These are phyloP conservation scores for Leptinotarsa texana DNA, from an alignment of 1,140 invertebrate genomes.

Conservation along the genomic window DNA sequence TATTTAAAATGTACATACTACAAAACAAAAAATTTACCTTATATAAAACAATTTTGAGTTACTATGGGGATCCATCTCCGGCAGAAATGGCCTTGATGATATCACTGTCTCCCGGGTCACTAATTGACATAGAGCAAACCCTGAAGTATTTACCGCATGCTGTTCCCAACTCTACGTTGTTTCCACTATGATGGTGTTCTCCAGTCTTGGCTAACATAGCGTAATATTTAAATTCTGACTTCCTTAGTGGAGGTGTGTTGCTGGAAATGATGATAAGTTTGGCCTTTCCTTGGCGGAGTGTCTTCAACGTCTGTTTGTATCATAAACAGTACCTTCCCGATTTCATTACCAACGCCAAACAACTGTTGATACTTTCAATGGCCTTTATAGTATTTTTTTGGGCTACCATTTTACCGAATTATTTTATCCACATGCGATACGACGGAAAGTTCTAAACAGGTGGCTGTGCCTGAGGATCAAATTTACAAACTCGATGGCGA, in stretches of 20 bases:
- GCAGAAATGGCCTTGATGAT: slow-evolving; percentile 93
- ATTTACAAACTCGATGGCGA: no score
- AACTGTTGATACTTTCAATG: slow-evolving; percentile 97
- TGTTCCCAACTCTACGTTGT: slow-evolving; percentile 98
- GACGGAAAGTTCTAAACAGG: not conserved
- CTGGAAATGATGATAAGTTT: slow-evolving; percentile 99
- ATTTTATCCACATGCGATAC: not conserved
- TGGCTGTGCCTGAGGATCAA: no score
- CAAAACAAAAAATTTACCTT: not conserved
- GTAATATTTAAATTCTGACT: slow-evolving; percentile 99
- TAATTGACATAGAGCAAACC: slow-evolving; percentile 97
- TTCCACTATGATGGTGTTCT: slow-evolving; percentile 98
- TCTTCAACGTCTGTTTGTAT: slow-evolving; percentile 93
- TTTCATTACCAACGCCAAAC: slow-evolving; percentile 98
- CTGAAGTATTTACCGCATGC: slow-evolving; percentile 99
- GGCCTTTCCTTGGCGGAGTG: slow-evolving; percentile 95
- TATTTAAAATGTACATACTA: no score
- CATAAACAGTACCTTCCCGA: slow-evolving; percentile 98
- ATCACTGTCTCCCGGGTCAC: slow-evolving; percentile 98
- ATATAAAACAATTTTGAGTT: slow-evolving; percentile 27
- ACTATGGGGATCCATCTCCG: slow-evolving; percentile 57
- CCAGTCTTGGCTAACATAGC: slow-evolving; percentile 99
- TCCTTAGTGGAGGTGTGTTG: slow-evolving; percentile 96
- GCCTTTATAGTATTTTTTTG: slow-evolving; percentile 94
- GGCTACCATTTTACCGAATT: slow-evolving; percentile 67